Percentiles rank a stretch among this genome's conserved stretches.
Conservation (phyloP, 2,797 vertebrate genomes). For the Esox masquinongy region DNA sequence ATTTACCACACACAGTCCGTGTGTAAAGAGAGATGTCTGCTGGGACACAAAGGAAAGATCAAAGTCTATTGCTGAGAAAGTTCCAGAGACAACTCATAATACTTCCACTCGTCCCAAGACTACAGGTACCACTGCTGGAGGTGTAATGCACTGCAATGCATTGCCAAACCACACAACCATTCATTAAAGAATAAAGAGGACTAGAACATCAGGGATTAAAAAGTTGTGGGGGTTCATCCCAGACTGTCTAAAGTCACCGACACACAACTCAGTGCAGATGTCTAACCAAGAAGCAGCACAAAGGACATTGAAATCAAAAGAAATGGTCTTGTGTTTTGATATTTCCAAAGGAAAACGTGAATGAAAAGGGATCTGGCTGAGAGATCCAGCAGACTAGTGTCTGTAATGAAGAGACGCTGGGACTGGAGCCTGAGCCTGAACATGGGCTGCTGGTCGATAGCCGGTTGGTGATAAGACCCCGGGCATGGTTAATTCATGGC, state of each 20-base stretch:
- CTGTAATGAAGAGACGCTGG: conserved; percentile 17
- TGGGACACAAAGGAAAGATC: conserved; percentile 47
- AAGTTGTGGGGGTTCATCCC: conserved; percentile 32
- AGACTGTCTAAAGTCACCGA: conserved; percentile 29
- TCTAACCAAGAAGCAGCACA: conserved; percentile 29
- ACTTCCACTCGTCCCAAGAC: background rate
- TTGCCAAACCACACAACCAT: conserved; percentile 28
- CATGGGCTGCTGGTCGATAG: conserved; percentile 30
- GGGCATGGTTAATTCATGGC: conserved; percentile 49
- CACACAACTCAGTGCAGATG: conserved; percentile 42
- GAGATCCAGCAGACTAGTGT: background rate
- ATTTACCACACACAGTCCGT: background rate
- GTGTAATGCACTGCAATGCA: conserved; percentile 25
- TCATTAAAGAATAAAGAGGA: conserved; percentile 33
- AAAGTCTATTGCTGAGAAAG: conserved; percentile 32
- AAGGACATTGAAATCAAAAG: conserved; percentile 52
- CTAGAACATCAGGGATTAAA: conserved; percentile 10
- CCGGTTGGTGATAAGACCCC: conserved; percentile 27
- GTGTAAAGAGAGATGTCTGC: conserved; percentile 37
- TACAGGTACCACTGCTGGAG: background rate
- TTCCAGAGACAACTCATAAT: background rate
- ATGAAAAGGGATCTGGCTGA: conserved; percentile 30
- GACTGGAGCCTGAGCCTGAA: background rate
- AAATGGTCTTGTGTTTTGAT: conserved; percentile 47
- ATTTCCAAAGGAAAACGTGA: conserved; percentile 38